Evolutionary conservation across 1,140 invertebrate genomes (phyloP), one percentile per base, ranked within the genome.

Genomic region (Atta cephalotes): DNA sequence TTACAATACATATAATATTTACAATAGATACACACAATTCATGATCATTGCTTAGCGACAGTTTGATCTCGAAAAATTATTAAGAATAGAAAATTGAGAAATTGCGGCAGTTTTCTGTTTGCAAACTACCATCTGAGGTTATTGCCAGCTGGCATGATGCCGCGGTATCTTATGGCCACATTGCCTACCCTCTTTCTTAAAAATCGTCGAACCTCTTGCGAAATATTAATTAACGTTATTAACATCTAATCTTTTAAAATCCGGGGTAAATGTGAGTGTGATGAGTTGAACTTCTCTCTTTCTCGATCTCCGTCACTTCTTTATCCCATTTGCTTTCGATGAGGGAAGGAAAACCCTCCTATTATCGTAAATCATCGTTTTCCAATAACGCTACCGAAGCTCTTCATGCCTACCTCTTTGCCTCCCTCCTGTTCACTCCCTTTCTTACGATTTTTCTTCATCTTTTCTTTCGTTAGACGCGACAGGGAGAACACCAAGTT

Each of bases 331-430:
- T 31, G 62, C 63, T 63, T 66, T 74, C 79, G 81, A 74, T 78
- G 77, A 74, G 62, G 82, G 58, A 66, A 80, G 89, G 77, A 92
- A 94, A 95, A 94, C 39, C 25, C 94, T 49, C 87, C 93, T 94
- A 95, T 95, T 95, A 95, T 94, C 94, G 95, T 95, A 95, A 95
- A 95, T 95, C 95, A 95, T 95, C 95, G 94, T 95, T 95, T 95
- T 95, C 95, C 95, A 95, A 95, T 95, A 95, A 94, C 92, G 94
- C 92, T 95, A 92, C 93, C 94, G 92, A 93, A 92, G 88, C 49
- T 51, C 93, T 94, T 94, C 94, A 63, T 85, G 56, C 84, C 25
- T 71, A 51, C 77, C 62, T 84, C 85, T 81, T 65, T 71, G 58
- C 58, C 53, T 62, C 56, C 31, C 49, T 70, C 31, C 62, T 9